Base-by-base conservation (phyloP, 2,797 vertebrate species). In the Chiloscyllium punctatum region DNA sequence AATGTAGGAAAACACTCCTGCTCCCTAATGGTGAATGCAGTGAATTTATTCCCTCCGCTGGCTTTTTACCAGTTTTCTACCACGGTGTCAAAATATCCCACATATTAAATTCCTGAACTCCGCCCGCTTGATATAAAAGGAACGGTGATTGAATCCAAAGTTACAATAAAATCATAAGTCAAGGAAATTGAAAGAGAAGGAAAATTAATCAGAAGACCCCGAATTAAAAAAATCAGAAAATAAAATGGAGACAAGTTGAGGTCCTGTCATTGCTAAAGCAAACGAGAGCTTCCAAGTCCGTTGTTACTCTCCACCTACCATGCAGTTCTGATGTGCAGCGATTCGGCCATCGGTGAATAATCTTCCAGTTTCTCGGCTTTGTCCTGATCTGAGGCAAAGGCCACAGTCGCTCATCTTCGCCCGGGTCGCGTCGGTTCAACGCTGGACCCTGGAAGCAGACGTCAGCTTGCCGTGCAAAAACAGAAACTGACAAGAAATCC, bases 301-400 rank as follows among this genome's bases (percentile, higher is more conserved):
- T 25, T 23, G 16, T 8, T 53, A 13, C 57, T 33, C 33, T 42
- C 6, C 11, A 95, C 96, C 94, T 95, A 96, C 96, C 96, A 96
- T 68, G n/a, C 96, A 96, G 69, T 95, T 96, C 9, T 95, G 86
- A 48, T 96, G 96, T 3, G 27, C 96, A 57, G 95, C 94, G 11
- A 95, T 33, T 4, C 8, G 5, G 25, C 62, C 42, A 30, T 95
- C 79, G 5, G 9, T 86, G 18, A 95, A 53, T 2, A 96, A 68
- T 21, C 87, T 69, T 8, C 96, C 96, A 2, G 94, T 96, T n/a
- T 0, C 7, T 0, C 0, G 0, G 33, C 30, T 16, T 77, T 96
- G 94, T 53, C 21, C 42, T 15, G 86, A 71, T 51, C 6, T 23
- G 0, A 95, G 30, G 79, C 96, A 96, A 90, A 96, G 95, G 0